Conservation (phyloP, 2,888 invertebrate genomes). For the Ennomos quercinarius region DNA sequence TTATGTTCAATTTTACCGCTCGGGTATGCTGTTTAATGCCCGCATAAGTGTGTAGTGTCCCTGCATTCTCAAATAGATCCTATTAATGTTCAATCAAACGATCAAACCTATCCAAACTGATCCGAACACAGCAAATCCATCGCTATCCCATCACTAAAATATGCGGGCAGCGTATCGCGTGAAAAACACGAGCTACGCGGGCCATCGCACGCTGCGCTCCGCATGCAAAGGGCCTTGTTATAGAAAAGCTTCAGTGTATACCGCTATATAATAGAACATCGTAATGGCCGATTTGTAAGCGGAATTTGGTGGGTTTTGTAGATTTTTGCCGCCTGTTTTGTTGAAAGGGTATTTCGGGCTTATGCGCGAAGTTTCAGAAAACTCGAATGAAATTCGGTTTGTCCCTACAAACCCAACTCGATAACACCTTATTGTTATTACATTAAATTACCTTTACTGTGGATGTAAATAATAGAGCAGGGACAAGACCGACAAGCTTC, state of each 20-base stretch:
- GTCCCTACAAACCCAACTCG: no score
- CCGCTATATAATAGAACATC: conserved; percentile 28
- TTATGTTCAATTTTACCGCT: no score
- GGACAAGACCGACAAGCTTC: no score
- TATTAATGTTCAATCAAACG: conserved; percentile 16
- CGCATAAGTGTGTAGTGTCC: no score
- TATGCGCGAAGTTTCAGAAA: no score
- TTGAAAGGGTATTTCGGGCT: not conserved
- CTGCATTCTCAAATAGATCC: not conserved
- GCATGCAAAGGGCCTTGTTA: conserved; percentile 48
- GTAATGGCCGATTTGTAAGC: conserved; percentile 37
- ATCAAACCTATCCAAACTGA: conserved; percentile 13
- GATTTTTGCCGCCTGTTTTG: conserved; percentile 12
- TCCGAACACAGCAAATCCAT: conserved; percentile 9
- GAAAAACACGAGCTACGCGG: conserved; percentile 53
- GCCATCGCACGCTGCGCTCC: conserved; percentile 37
- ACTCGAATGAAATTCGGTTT: no score
- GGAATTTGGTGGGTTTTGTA: conserved; percentile 17
- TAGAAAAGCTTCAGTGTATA: conserved; percentile 37
- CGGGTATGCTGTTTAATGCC: no score
- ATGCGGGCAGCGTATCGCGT: conserved; percentile 51
- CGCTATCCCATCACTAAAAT: conserved; percentile 40
- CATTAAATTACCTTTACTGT: no score
- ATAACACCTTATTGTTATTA: no score
- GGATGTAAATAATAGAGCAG: no score